These are phyloP conservation scores for Cynopterus sphinx DNA, from an alignment of 2,797 vertebrate species.

Conservation along the genomic window DNA sequence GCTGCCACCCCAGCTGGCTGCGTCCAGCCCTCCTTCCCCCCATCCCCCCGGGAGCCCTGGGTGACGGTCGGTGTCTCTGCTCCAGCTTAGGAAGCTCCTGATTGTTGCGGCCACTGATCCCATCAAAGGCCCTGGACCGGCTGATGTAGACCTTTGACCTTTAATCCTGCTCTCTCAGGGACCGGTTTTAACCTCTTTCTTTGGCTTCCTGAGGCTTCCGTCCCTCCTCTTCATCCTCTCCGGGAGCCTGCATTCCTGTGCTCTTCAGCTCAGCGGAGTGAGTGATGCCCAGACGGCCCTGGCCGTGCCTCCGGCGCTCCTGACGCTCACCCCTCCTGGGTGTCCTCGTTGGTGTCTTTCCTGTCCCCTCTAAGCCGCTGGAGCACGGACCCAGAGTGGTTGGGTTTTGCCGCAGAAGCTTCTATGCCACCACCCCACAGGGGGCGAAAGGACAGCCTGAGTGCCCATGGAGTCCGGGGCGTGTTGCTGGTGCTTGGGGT, in stretches of 20 bases:
- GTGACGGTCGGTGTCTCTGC: slow-evolving; percentile 16
- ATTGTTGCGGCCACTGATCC: not conserved
- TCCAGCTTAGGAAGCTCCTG: not conserved
- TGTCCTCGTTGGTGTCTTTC: not conserved
- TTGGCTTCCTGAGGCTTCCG: not conserved
- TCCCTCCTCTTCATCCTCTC: not conserved
- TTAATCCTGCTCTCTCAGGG: not conserved
- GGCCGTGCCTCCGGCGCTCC: not conserved
- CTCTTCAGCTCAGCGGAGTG: not conserved
- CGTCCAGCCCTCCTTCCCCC: not conserved
- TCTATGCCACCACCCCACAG: not conserved
- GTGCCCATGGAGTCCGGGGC: fast-evolving
- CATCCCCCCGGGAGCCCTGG: not conserved
- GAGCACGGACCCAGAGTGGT: fast-evolving
- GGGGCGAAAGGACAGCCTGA: not conserved
- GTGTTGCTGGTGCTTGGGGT: not conserved
- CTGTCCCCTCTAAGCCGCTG: not conserved
- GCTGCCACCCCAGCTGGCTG: not conserved
- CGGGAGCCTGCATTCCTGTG: not conserved
- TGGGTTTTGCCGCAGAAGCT: not conserved
- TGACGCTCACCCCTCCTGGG: not conserved
- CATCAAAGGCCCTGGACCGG: slow-evolving; percentile 34
- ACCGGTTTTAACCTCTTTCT: slow-evolving; percentile 5
- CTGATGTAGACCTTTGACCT: slow-evolving; percentile 60
- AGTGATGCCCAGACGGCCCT: not conserved